Conservation (phyloP, 2,797 vertebrate genomes). For the Eospalax fontanierii region DNA sequence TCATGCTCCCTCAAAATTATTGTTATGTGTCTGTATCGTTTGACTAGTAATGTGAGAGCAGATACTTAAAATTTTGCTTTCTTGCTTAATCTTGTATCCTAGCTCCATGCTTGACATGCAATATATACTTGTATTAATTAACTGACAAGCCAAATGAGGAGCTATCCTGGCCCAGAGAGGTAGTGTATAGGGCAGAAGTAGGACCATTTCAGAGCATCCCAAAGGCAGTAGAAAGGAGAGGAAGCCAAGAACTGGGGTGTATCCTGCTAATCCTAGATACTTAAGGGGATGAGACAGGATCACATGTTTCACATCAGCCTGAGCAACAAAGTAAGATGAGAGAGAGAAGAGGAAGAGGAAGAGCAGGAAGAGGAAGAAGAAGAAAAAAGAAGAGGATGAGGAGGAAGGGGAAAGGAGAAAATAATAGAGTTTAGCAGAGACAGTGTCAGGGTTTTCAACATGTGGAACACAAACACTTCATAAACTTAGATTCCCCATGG, state of each 20-base stretch:
- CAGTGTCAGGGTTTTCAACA: not conserved
- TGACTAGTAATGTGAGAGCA: not conserved
- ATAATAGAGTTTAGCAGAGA: not conserved
- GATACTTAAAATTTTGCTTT: not conserved
- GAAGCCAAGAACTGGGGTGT: too few relatives aligned
- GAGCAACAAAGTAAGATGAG: not conserved
- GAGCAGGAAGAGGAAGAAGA: too few relatives aligned
- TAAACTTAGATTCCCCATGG: not conserved
- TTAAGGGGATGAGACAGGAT: not conserved
- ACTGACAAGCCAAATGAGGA: not conserved
- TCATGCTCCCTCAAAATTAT: not conserved
- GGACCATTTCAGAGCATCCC: not conserved
- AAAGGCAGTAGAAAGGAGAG: not conserved
- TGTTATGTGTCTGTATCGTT: not conserved
- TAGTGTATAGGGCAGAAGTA: not conserved
- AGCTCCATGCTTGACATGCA: not conserved
- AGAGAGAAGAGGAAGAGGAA: not conserved
- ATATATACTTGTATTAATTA: not conserved
- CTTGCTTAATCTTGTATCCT: not conserved
- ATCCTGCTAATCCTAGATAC: not conserved
- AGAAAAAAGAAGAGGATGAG: not conserved
- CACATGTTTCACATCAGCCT: not conserved
- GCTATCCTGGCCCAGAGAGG: not conserved
- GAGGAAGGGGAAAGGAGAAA: not conserved
- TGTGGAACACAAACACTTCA: not conserved